phyloP scores from a whole-genome alignment of 2,797 vertebrate genomes.

The Alfaro cultratus region DNA sequence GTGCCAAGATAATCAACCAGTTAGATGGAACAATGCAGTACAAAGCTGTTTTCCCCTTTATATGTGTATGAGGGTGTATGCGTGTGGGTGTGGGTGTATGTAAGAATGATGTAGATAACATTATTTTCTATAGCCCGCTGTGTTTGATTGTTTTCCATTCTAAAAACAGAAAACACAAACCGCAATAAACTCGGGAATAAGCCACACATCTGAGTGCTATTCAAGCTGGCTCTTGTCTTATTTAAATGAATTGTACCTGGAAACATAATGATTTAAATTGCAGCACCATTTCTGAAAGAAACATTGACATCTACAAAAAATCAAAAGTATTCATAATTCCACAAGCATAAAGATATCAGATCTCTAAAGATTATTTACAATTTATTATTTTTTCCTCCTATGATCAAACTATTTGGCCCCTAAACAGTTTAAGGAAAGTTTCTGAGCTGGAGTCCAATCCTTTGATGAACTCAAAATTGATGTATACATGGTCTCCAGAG shows the following conservation, averaged over 20 bases:
- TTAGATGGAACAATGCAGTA: slow-evolving; percentile 54
- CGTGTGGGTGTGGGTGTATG: neutral
- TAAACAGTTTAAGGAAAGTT: neutral
- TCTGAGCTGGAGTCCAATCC: neutral
- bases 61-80: slow-evolving; percentile 5
- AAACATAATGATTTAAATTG: slow-evolving; percentile 19
- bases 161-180: slow-evolving; percentile 36
- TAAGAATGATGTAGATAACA: slow-evolving; percentile 52
- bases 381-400: neutral
- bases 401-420: neutral
- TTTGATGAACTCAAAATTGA: slow-evolving; percentile 30
- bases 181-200: slow-evolving; percentile 50
- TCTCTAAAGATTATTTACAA: neutral
- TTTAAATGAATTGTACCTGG: slow-evolving; percentile 23
- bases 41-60: slow-evolving; percentile 46
- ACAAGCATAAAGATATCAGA: neutral
- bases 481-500: slow-evolving; percentile 35
- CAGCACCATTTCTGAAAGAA: slow-evolving; percentile 20
- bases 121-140: slow-evolving; percentile 50
- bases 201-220: slow-evolving; percentile 21
- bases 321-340: neutral
- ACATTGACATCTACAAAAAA: slow-evolving; percentile 9
- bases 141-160: slow-evolving; percentile 40
- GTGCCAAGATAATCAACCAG: slow-evolving; percentile 62
- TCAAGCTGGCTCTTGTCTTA: slow-evolving; percentile 31